These are phyloP conservation scores for Tokudaia tokunoshimensis DNA, from an alignment of 2,797 vertebrate species.

Conservation along the genomic window DNA sequence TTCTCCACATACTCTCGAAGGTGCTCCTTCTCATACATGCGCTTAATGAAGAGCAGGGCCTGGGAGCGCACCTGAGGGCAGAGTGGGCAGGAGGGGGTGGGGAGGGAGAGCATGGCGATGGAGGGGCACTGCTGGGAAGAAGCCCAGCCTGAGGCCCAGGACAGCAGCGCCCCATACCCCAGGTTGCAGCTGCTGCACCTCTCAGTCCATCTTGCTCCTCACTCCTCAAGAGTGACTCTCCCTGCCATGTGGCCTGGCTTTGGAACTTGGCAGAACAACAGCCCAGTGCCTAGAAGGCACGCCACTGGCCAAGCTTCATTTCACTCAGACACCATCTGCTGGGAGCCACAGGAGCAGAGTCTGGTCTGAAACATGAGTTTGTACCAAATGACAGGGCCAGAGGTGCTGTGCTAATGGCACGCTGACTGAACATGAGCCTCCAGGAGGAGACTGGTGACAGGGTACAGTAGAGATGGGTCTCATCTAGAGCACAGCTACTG, in stretches of 20 bases:
- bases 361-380: neutral
- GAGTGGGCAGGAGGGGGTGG: neutral
- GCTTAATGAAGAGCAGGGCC: slow-evolving; percentile 95
- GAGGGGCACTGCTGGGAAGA: neutral
- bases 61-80: slow-evolving; percentile 93
- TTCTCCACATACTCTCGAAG: slow-evolving; percentile 97
- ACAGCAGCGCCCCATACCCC: neutral
- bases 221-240: neutral
- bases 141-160: neutral
- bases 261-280: neutral
- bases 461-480: neutral
- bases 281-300: neutral
- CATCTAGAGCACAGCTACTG: neutral
- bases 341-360: neutral
- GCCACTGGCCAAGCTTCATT: neutral
- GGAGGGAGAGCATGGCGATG: accelerated
- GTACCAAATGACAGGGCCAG: neutral
- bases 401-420: accelerated
- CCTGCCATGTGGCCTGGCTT: neutral
- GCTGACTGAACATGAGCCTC: accelerated
- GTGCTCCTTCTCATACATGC: slow-evolving; percentile 97
- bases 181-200: neutral
- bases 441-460: neutral
- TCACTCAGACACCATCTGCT: neutral
- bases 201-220: neutral